Conservation (phyloP, 2,888 invertebrate genomes). For the Chrysolina haemoptera region DNA sequence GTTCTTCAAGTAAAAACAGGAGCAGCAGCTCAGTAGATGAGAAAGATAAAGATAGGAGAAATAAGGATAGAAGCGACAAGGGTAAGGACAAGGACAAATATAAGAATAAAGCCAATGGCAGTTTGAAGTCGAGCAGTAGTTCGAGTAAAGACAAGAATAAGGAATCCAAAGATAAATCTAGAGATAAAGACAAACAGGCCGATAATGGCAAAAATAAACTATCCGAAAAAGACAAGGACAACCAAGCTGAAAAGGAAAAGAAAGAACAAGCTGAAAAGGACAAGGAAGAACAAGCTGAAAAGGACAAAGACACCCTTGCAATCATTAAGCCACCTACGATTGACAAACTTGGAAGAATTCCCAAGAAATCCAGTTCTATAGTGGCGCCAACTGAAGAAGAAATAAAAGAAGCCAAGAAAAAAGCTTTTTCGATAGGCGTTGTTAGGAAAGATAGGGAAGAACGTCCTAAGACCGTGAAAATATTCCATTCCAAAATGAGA, state of each 20-base stretch:
- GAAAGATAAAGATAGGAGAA: constrained; percentile 52
- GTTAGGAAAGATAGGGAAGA: constrained; percentile 79
- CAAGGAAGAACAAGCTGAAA: constrained; percentile 75
- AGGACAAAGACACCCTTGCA: constrained; percentile 79
- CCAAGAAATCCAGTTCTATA: constrained; percentile 75
- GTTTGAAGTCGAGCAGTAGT: constrained; percentile 33
- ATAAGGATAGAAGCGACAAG: constrained; percentile 62
- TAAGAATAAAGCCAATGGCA: constrained; percentile 30
- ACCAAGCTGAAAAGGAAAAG: constrained; percentile 61
- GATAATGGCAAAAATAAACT: constrained; percentile 53
- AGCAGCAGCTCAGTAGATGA: constrained; percentile 57
- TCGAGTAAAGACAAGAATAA: constrained; percentile 50
- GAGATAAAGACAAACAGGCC: constrained; percentile 63
- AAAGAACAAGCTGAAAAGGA: constrained; percentile 63
- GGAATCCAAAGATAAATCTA: constrained; percentile 11
- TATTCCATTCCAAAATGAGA: constrained; percentile 91
- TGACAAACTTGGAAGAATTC: constrained; percentile 84
- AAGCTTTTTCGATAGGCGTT: constrained; percentile 87
- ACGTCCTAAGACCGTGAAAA: constrained; percentile 92
- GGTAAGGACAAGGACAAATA: constrained; percentile 58
- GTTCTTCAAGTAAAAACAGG: constrained; percentile 56
- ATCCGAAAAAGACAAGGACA: constrained; percentile 64
- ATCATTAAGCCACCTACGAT: constrained; percentile 79
- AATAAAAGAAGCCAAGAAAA: constrained; percentile 70
- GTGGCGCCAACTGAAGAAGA: constrained; percentile 68